Base-by-base conservation (phyloP, 2,888 invertebrate genomes). In the Melolontha melolontha region DNA sequence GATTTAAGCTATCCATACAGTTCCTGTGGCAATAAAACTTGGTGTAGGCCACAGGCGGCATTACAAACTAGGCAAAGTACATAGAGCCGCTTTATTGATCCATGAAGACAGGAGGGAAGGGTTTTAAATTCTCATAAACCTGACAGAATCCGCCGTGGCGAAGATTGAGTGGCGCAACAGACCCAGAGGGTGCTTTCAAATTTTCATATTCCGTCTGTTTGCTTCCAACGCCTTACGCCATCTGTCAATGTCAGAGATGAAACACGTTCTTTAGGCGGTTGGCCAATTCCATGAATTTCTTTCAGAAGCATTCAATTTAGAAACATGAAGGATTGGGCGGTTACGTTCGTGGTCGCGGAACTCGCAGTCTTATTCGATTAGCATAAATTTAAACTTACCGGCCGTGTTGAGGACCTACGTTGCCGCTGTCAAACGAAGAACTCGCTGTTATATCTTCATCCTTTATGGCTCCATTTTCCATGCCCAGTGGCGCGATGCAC, bases 391-490 rank as follows among this genome's bases (percentile, higher is more conserved):
- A 57, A 70, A 77, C 86, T 85, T 83, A 94, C 95, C 96, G 90
- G 83, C 92, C 94, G 82, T 92, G 91, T 78, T 92, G 91, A 67
- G 95, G 94, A 76, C 94, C 95, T 72, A 95, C 95, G 83, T 92
- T 93, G 79, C 91, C 91, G 79, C 89, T 89, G 85, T 95, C 92
- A 86, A 93, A 94, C 76, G 92, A 92, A 62, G 95, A 94, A 82
- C 93, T 94, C 75, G 95, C 94, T 71, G 89, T 90, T 81, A 95
- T 90, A 83, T 93, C 93, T 76, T 87, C 86, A 86, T 95, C 93
- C 76, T 90, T 89, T 80, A 96, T 95, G 76, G 87, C 87, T 71
- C 92, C 92, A 78, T 91, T 91, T 85, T 94, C 92, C 94, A 96
- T 93, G 71, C 96, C 96, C 80, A 96, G 86, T 64, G 94, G 90